Base-by-base conservation (phyloP, 2,888 invertebrate genomes). In the Diarsia rubi region DNA sequence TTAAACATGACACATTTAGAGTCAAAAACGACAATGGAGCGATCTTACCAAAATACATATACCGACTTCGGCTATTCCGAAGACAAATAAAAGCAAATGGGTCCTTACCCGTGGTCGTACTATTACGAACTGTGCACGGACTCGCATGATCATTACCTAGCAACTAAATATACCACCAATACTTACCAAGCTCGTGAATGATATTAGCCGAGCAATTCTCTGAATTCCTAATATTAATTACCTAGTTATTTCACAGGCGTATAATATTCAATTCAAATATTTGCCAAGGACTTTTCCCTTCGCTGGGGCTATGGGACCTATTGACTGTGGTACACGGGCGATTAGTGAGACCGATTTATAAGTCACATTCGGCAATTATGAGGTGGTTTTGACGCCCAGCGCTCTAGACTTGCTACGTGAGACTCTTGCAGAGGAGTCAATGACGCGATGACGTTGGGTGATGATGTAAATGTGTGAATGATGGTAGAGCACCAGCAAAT, bases 281-380 rank as follows among this genome's bases (percentile, higher is more conserved):
- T 79, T 63, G 12, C 37, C 84, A 86, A 86, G 84, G 84, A n/a
- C 75, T 24, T 84, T 81, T 64, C 81, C 86, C 64, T 84, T 77
- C 83, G 60, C 82, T 49, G 60, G 49, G 44, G 44, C n/a, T 44
- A 19, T 49, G 42, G 27, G 27, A 44, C 71, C 42, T 42, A 47
- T 52, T n/a, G 45, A 8, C 27, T 27, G 44, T 16, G 9, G 24
- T 60, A 66, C 24, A 77, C 75, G 49, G n/a, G 49, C 68, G 44
- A 75, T 24, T 31, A 60, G 1, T 2, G n/a, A 11, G 21, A 24
- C 11, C 31, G 8, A 52, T 14, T 73, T 73, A 16, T 21, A 44
- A 8, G 49, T 47, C 49, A 57, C 31, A 57, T 16, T 45, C 45
- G 24, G 57, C 14, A 47, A 72, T n/a, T 44, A 44, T 49, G 12